These are phyloP conservation scores for Melipona quadrifasciata DNA, from an alignment of 1,140 invertebrate species.

Conservation along the genomic window DNA sequence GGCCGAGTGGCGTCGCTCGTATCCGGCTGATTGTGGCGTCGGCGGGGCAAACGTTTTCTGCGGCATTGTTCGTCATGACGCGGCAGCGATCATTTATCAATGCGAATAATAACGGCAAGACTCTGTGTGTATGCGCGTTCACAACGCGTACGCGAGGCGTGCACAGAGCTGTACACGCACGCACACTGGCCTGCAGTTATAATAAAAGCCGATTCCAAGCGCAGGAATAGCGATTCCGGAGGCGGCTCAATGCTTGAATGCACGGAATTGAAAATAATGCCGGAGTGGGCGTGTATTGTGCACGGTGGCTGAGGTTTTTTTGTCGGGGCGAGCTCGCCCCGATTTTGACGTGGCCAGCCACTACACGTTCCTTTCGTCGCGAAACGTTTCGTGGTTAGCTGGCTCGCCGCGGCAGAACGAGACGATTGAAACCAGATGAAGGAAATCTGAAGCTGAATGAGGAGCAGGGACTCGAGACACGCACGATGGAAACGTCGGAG, in stretches of 20 bases:
- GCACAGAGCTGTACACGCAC: background rate
- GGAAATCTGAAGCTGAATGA: background rate
- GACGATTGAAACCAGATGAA: slow-evolving; percentile 23
- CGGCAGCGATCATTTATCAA: slow-evolving; percentile 70
- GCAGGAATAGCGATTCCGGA: slow-evolving; percentile 57
- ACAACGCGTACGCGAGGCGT: background rate
- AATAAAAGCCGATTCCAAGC: slow-evolving; percentile 59
- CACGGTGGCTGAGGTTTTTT: slow-evolving; percentile 46
- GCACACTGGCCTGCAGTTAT: slow-evolving; percentile 39
- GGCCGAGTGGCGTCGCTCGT: slow-evolving; percentile 30
- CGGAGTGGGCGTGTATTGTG: slow-evolving; percentile 59
- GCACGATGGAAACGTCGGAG: background rate
- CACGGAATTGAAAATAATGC: slow-evolving; percentile 65
- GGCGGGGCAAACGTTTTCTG: slow-evolving; percentile 39
- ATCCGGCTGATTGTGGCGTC: slow-evolving; percentile 54
- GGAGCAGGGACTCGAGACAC: background rate
- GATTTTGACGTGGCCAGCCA: slow-evolving; percentile 52
- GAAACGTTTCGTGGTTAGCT: slow-evolving; percentile 4
- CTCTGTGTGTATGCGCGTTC: slow-evolving; percentile 23
- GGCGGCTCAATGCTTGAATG: slow-evolving; percentile 58
- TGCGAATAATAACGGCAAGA: slow-evolving; percentile 68
- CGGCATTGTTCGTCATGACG: slow-evolving; percentile 61
- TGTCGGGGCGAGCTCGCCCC: slow-evolving; percentile 36
- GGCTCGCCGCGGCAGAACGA: background rate
- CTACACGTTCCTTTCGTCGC: slow-evolving; percentile 39